phyloP scores from a whole-genome alignment of 2,888 invertebrate genomes.

The Ormyrus rosae region DNA sequence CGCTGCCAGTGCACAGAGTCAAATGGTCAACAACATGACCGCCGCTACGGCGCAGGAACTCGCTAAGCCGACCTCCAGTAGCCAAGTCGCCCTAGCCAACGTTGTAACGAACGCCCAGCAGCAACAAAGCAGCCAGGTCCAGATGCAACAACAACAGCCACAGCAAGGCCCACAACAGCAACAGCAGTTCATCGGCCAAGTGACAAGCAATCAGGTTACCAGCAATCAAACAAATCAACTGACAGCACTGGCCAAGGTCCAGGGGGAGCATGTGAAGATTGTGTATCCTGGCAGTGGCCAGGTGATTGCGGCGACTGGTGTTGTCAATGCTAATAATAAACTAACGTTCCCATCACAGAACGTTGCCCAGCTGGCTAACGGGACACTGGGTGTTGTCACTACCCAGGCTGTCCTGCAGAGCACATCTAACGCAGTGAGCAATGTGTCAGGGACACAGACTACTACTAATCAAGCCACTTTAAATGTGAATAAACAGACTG shows the following conservation, averaged over 20 bases:
- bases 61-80: conserved; percentile 24
- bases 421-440: conserved; percentile 75
- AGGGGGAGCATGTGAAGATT: conserved; percentile 73
- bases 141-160: conserved; percentile 17
- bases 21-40: conserved; percentile 51
- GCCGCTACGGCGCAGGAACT: conserved; percentile 42
- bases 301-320: conserved; percentile 71
- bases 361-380: conserved; percentile 80
- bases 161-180: conserved; percentile 39
- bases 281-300: conserved; percentile 73
- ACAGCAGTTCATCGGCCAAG: conserved; percentile 64
- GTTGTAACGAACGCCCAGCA: conserved; percentile 34
- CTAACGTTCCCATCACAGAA: conserved; percentile 81
- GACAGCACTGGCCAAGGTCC: conserved; percentile 65
- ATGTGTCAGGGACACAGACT: conserved; percentile 57
- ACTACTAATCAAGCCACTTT: conserved; percentile 54
- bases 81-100: conserved; percentile 22
- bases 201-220: conserved; percentile 63
- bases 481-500: conserved; percentile 70
- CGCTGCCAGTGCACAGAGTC: conserved; percentile 43
- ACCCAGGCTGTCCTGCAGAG: conserved; percentile 78
- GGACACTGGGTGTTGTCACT: conserved; percentile 81
- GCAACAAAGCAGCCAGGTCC: conserved; percentile 14
- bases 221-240: conserved; percentile 53
- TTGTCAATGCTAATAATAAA: conserved; percentile 77